Percentiles rank a stretch among this genome's conserved stretches.
phyloP scores from a whole-genome alignment of 2,888 invertebrate genomes.

The Drosophila kuntzei region DNA sequence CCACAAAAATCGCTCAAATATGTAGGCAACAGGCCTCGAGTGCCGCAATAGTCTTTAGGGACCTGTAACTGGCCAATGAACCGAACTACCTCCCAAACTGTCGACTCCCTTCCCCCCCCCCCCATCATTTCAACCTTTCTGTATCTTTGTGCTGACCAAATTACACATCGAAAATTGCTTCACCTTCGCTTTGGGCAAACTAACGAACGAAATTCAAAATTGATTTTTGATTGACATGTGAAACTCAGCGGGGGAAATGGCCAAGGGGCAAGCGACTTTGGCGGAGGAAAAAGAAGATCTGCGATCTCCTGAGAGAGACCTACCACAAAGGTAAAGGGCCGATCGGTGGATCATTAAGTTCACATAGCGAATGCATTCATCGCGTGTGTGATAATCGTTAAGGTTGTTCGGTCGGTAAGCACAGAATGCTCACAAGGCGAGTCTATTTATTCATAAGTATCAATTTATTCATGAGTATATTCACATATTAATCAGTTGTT shows the following conservation, averaged over 20 bases:
- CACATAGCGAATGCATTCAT: slow-evolving; percentile 45
- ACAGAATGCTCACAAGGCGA: not conserved
- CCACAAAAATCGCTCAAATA: slow-evolving; percentile 54
- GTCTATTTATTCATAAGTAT: slow-evolving; percentile 6
- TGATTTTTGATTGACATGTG: slow-evolving; percentile 81
- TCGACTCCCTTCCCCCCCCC: not conserved
- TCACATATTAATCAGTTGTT: slow-evolving; percentile 3
- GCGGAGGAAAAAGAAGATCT: slow-evolving; percentile 8
- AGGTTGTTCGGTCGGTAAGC: not conserved
- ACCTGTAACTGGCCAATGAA: slow-evolving; percentile 53
- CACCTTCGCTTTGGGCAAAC: slow-evolving; percentile 62
- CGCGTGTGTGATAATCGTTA: slow-evolving; percentile 43
- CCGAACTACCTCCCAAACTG: slow-evolving; percentile 16
- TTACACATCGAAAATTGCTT: slow-evolving; percentile 62
- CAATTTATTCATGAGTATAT: slow-evolving; percentile 24
- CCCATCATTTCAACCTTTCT: too few relatives aligned
- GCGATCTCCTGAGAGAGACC: slow-evolving; percentile 19
- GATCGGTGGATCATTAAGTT: slow-evolving; percentile 27
- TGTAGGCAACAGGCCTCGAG: slow-evolving; percentile 62
- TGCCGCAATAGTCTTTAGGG: slow-evolving; percentile 55
- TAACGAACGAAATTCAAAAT: slow-evolving; percentile 66
- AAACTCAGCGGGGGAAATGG: slow-evolving; percentile 72
- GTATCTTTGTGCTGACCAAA: slow-evolving; percentile 40
- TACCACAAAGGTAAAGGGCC: slow-evolving; percentile 15
- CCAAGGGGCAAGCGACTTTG: slow-evolving; percentile 36